Evolutionary conservation across 2,113 vertebrate genomes (phyloP).

Genomic region (Hiodon alosoides): DNA sequence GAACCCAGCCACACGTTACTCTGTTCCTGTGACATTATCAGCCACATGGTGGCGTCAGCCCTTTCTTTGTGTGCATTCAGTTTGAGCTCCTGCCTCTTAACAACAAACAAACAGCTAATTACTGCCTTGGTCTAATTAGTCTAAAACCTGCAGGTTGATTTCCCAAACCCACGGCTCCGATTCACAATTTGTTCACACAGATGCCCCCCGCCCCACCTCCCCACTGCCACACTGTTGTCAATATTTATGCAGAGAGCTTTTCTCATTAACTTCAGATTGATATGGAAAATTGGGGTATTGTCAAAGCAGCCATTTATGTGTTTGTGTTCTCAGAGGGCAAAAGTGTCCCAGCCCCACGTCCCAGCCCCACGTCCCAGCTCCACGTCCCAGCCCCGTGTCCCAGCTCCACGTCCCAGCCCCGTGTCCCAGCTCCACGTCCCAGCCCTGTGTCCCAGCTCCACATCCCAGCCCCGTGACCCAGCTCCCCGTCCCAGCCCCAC

Average conservation of each 20-base stretch:
- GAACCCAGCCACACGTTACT: not conserved
- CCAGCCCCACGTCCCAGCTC: not conserved
- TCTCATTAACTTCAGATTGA: conserved; percentile 35
- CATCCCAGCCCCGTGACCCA: too few relatives aligned
- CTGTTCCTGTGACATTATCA: not conserved
- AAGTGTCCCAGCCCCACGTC: conserved; percentile 2
- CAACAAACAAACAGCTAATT: conserved; percentile 41
- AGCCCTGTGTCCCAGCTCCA: too few relatives aligned
- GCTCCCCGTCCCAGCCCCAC: too few relatives aligned
- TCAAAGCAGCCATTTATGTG: conserved; percentile 33
- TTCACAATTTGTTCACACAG: conserved; percentile 30
- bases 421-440: too few relatives aligned
- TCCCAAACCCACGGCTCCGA: conserved; percentile 41
- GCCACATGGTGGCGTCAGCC: not conserved
- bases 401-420: too few relatives aligned
- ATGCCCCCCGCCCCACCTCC: not conserved
- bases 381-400: not conserved
- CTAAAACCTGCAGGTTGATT: conserved; percentile 43
- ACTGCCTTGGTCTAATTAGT: conserved; percentile 40
- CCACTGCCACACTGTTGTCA: conserved; percentile 24
- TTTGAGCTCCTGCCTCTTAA: conserved; percentile 19
- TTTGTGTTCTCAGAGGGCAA: conserved; percentile 34
- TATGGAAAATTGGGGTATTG: conserved; percentile 38
- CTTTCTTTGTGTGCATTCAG: conserved; percentile 3
- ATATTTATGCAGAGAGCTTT: conserved; percentile 20